Evolutionary conservation across 2,797 vertebrate genomes (phyloP).

Genomic region (Knipowitschia caucasica): DNA sequence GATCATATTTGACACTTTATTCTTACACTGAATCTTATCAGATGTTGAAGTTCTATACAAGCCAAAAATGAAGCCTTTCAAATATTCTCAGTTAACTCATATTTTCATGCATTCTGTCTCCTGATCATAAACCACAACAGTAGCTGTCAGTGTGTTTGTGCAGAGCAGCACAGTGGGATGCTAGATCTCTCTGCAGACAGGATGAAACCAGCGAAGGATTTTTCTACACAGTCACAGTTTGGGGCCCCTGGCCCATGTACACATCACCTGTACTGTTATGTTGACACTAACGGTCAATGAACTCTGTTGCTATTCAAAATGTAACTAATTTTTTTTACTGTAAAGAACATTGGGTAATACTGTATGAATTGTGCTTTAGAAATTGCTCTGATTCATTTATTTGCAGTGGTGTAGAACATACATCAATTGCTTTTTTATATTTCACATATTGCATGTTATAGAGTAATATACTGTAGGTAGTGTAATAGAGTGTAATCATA

Average conservation of each 20-base stretch:
- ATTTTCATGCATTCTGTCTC: background rate
- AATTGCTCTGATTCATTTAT: too few relatives aligned
- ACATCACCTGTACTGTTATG: constrained; percentile 47
- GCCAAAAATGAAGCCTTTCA: too few relatives aligned
- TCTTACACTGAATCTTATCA: too few relatives aligned
- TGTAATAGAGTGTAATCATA: too few relatives aligned
- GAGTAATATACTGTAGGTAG: too few relatives aligned
- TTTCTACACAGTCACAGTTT: constrained; percentile 69
- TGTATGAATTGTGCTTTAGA: too few relatives aligned
- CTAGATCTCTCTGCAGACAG: constrained; percentile 78
- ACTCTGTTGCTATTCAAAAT: constrained; percentile 25
- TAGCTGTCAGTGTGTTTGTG: constrained; percentile 1
- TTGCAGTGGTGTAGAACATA: too few relatives aligned
- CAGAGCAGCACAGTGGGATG: constrained; percentile 63
- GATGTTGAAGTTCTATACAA: too few relatives aligned
- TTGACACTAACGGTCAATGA: constrained; percentile 52
- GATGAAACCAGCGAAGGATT: constrained; percentile 63
- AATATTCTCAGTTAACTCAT: too few relatives aligned
- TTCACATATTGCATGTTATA: too few relatives aligned
- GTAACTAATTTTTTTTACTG: background rate
- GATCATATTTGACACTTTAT: too few relatives aligned
- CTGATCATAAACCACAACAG: constrained; percentile 1
- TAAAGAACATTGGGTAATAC: background rate
- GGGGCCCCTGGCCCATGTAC: constrained; percentile 51
- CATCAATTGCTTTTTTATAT: too few relatives aligned